Base-by-base conservation (phyloP, 2,888 invertebrate genomes). In the Macaria notata region DNA sequence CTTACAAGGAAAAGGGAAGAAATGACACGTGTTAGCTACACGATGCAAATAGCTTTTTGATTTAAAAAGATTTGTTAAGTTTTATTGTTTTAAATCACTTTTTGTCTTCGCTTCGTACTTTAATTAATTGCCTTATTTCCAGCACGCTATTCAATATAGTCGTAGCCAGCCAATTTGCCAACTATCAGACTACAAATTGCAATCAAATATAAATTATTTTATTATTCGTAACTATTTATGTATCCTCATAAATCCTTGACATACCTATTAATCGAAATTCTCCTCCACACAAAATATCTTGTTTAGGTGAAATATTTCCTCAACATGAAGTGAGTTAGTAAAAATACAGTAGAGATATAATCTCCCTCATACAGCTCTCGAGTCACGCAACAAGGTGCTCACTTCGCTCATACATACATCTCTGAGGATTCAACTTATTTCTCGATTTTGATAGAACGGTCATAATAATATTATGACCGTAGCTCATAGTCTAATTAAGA, bases 371-470 rank as follows among this genome's bases (percentile, higher is more conserved):
- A 63, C 56, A 46, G 56, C 57, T 63, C 61, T 62, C 63, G 51
- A 61, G 63, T 60, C 66, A 62, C 61, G 56, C 42, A 45, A 46
- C 49, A 45, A 31, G 56, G 45, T 63, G 63, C 58, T 59, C 53
- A 49, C 59, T 52, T 53, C 54, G 54, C 63, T 63, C 61, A 62
- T 66, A 63, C 63, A 65, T 59, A 56, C 61, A 62, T 66, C 62
- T 63, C 63, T 59, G 57, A 61, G 19, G 19, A 19, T 19, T 1
- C 19, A 19, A 19, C 19, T 19, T 19, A 19, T 19, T 1, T 19
- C 2, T 19, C 19, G 19, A 19, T 19, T 19, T 1, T 19, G 1
- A 19, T 19, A 19, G 19, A 19, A 19, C 1, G 19, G 19, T 19
- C 1, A 19, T 19, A 19, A 19, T n/a, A n/a, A n/a, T n/a, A n/a